Evolutionary conservation across 2,888 invertebrate genomes (phyloP).

Genomic region (Hetaerina titia): DNA sequence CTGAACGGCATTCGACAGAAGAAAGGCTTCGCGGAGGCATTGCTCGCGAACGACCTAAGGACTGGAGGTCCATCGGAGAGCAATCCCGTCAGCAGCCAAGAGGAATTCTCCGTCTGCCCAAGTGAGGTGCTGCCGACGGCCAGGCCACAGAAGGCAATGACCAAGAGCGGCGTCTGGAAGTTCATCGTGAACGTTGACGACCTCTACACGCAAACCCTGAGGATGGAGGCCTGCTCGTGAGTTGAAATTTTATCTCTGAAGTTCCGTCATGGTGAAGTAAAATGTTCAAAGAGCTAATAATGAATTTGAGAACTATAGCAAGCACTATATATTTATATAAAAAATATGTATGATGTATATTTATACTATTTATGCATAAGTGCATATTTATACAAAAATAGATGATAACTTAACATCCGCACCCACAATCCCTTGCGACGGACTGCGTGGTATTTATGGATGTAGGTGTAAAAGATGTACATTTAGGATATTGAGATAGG

Average conservation of each 20-base stretch:
- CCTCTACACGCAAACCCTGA: conserved; percentile 89
- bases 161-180: conserved; percentile 90
- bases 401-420: too few species aligned
- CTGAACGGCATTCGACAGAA: conserved; percentile 50
- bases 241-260: conserved; percentile 73
- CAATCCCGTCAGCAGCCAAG: conserved; percentile 77
- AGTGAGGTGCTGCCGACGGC: conserved; percentile 87
- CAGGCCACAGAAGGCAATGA: conserved; percentile 88
- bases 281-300: too few species aligned
- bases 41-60: conserved; percentile 28
- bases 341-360: too few species aligned
- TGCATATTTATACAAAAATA: too few species aligned
- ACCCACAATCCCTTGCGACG: too few species aligned
- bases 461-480: too few species aligned
- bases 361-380: too few species aligned
- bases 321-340: too few species aligned
- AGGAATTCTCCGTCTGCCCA: conserved; percentile 88
- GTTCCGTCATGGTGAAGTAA: too few species aligned
- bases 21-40: conserved; percentile 43
- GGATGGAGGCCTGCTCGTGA: conserved; percentile 90
- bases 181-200: conserved; percentile 90
- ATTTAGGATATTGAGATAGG: too few species aligned
- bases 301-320: too few species aligned
- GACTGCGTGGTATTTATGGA: too few species aligned
- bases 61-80: background rate